phyloP scores from a whole-genome alignment of 2,888 invertebrate genomes.

The Volucella zonaria region DNA sequence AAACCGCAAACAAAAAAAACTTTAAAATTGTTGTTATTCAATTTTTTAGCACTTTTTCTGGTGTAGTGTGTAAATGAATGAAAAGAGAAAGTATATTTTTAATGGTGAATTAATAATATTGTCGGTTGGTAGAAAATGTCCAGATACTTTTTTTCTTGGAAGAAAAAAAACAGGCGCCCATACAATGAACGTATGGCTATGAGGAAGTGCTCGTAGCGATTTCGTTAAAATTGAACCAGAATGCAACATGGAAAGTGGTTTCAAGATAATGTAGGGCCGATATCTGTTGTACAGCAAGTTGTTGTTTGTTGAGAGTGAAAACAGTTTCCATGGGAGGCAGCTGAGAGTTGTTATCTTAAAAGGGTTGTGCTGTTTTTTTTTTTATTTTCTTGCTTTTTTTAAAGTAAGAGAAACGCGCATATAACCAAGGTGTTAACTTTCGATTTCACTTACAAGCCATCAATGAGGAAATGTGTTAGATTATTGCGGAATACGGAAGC shows the following conservation, averaged over 20 bases:
- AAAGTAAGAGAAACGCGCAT: no score
- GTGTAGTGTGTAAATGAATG: slow-evolving; percentile 49
- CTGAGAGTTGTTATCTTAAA: not conserved
- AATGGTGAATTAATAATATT: slow-evolving; percentile 63
- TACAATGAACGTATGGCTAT: not conserved
- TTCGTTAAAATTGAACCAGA: not conserved
- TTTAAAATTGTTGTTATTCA: slow-evolving; percentile 27
- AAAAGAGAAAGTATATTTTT: slow-evolving; percentile 77
- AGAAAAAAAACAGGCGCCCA: not conserved
- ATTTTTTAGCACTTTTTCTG: slow-evolving; percentile 54
- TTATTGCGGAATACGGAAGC: no score
- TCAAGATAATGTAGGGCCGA: slow-evolving; percentile 1
- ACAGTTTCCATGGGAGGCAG: not conserved
- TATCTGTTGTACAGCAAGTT: not conserved
- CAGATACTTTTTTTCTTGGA: slow-evolving; percentile 7
- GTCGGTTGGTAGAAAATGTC: not conserved
- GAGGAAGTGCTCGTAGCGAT: slow-evolving; percentile 4
- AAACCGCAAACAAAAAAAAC: slow-evolving; percentile 23
- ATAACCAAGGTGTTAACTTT: no score
- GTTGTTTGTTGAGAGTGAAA: not conserved
- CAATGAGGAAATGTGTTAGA: no score
- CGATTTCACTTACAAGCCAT: no score
- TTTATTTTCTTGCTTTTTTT: no score
- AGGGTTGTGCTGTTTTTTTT: no score
- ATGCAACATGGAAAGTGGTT: not conserved